Base-by-base conservation (phyloP, 1,140 invertebrate genomes). In the Drosophila gunungcola region DNA sequence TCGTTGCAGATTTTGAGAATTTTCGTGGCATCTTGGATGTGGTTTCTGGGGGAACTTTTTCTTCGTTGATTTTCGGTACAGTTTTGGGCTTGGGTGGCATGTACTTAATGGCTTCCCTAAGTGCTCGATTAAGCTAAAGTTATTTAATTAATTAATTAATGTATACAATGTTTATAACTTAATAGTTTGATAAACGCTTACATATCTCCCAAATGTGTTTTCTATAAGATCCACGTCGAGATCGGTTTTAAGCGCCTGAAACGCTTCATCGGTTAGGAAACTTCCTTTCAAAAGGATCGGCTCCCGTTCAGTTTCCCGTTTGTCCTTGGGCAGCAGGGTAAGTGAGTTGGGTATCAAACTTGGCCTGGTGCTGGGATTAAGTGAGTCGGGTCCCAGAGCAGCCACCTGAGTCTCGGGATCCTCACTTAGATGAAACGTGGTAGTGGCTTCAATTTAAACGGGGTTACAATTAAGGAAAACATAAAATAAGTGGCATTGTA, bases 1-100 rank as follows among this genome's bases (percentile, higher is more conserved):
- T 92, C 1, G 94, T 94, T 41, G 93, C 94, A 36, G 94, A 93
- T 53, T 95, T 93, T 0, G 94, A 94, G 90, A 95, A 95, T 13
- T 94, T 93, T 25, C 95, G 88, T 1, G 95, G 95, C 58, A 94
- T 91, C 49, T 93, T 93, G 11, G 77, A 84, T 1, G 73, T 83
- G 3, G 55, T 43, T 27, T 64, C 49, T 29, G 72, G 36, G 3
- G 79, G 61, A 6, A 84, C 64, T 11, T 67, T 49, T 10, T 89
- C 84, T 3, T 89, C 85, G 0, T 48, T 13, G 3, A 65, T 39
- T 13, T 90, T 91, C 6, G 48, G 52, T 9, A 76, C 60, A 0
- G 46, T 43, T 25, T 91, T 88, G 0, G 77, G 63, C 39, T 85
- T 80, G 1, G 65, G 53, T 0, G 84, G 91, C 55, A 92, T 70